Base-by-base conservation (phyloP, 2,113 vertebrate species). In the Nanorana parkeri region DNA sequence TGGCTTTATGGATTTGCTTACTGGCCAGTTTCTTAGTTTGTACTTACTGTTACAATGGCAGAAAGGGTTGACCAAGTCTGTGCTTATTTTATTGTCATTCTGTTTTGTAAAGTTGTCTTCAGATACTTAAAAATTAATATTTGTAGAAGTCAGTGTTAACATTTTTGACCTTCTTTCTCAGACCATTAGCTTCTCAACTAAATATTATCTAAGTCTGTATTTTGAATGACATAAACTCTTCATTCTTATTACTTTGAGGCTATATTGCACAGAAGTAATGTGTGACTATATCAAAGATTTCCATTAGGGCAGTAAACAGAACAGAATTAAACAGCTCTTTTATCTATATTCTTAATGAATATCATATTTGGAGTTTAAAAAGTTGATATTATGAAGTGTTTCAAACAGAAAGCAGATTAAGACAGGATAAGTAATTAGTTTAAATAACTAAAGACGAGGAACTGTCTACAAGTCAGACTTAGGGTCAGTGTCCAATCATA, bases 301-400 rank as follows among this genome's bases (percentile, higher is more conserved):
- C 81, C 82, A 85, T 86, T 88, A 90, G 88, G 84, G 86, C 87
- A 91, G 88, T 89, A 91, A 88, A 89, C 81, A 87, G 81, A 83
- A 85, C 86, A 85, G 86, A 88, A 86, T 86, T 87, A 85, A 88
- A 82, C 87, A 87, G 87, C 81, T 86, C 87, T 85, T 89, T 88
- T 89, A 88, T 89, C 86, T 87, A 86, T 81, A 47, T 86, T 85
- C 86, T 88, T 90, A 89, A 91, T 91, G 90, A 90, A 88, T 90
- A 87, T 90, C 86, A 88, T 75, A 83, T 76, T 91, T 90, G 87
- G 90, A 87, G 86, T 86, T 85, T 84, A 86, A 90, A 76, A 84
- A 82, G 54, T 63, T 84, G 87, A 86, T 86, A 87, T 90, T 90
- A 88, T 87, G 84, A 64, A 89, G 86, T 86, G 86, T 78, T 86